These are phyloP conservation scores for Xenotilapia longispinis DNA, from an alignment of 2,113 vertebrate genomes.

Conservation along the genomic window DNA sequence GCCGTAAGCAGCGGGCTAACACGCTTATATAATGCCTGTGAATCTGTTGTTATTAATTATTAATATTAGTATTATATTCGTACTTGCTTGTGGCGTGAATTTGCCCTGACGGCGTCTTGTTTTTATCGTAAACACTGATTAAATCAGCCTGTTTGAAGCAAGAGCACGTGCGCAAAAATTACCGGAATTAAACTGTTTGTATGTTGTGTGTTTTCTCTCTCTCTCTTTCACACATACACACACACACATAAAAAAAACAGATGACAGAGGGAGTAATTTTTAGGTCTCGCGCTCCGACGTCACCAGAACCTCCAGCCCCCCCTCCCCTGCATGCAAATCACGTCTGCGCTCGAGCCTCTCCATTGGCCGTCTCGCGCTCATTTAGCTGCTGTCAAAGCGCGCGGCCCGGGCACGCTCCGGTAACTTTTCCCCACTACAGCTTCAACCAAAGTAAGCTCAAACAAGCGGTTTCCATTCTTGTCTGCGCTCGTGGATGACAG, in stretches of 20 bases:
- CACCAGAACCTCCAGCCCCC: slow-evolving; percentile 76
- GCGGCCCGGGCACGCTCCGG: slow-evolving; percentile 78
- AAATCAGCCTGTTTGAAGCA: neutral
- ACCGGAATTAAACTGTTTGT: neutral
- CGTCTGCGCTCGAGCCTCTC: slow-evolving; percentile 68
- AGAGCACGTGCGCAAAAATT: neutral
- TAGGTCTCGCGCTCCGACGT: slow-evolving; percentile 77
- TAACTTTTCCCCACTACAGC: slow-evolving; percentile 55
- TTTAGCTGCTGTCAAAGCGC: slow-evolving; percentile 84
- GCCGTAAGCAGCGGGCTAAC: neutral
- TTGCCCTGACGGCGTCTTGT: neutral
- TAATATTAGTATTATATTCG: neutral
- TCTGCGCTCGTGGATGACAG: slow-evolving; percentile 50
- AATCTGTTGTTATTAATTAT: neutral
- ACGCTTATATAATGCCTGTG: neutral
- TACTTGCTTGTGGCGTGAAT: neutral
- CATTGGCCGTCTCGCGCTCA: slow-evolving; percentile 84
- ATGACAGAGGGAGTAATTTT: slow-evolving; percentile 49
- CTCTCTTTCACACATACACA: neutral
- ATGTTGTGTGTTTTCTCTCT: neutral
- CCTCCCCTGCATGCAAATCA: slow-evolving; percentile 79
- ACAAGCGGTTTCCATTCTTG: neutral
- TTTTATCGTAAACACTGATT: neutral
- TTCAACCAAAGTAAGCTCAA: slow-evolving; percentile 57
- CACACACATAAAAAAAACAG: neutral